These are phyloP conservation scores for Ciconia nigra DNA, from an alignment of 2,797 vertebrate species.

Conservation along the genomic window DNA sequence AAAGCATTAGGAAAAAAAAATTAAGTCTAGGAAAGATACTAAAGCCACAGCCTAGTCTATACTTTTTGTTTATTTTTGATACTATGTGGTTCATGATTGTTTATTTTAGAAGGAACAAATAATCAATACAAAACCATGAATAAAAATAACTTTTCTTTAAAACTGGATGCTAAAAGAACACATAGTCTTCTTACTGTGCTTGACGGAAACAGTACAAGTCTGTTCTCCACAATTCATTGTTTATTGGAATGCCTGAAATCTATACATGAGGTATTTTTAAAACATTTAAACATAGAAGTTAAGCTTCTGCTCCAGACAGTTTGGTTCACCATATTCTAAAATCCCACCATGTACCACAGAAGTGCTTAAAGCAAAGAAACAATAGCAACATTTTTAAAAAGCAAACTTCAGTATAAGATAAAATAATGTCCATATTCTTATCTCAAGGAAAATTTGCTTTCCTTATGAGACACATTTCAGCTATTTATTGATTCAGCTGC, in stretches of 20 bases:
- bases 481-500: background rate
- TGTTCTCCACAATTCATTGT: constrained; percentile 57
- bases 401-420: background rate
- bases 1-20: constrained; percentile 13
- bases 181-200: constrained; percentile 48
- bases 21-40: constrained; percentile 26
- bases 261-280: constrained; percentile 64
- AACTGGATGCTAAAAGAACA: constrained; percentile 67
- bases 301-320: constrained; percentile 39
- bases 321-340: constrained; percentile 37
- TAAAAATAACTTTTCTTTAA: constrained; percentile 75
- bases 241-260: constrained; percentile 67
- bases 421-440: background rate
- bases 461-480: background rate
- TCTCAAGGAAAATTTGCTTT: background rate
- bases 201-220: constrained; percentile 46
- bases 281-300: constrained; percentile 56
- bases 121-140: constrained; percentile 71
- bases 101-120: constrained; percentile 72
- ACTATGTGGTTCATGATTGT: constrained; percentile 67
- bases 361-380: constrained; percentile 4
- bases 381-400: background rate
- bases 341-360: background rate
- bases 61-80: constrained; percentile 56
- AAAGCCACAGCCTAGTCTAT: constrained; percentile 12